These are phyloP conservation scores for Hydroisotoma schaefferi DNA, from an alignment of 2,888 invertebrate species.

Conservation along the genomic window DNA sequence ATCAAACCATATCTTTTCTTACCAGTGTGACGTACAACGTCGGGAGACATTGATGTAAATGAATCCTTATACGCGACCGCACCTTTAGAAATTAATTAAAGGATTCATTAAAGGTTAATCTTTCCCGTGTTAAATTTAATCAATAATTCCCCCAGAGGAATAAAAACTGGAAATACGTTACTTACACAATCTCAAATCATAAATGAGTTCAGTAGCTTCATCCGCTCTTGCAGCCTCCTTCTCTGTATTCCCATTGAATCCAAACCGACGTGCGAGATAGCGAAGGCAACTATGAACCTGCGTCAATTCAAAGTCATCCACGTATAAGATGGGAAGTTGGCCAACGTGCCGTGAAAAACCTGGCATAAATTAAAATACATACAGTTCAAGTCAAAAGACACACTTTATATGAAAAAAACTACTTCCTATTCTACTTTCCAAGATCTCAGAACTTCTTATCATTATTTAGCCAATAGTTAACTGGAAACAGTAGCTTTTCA, in stretches of 20 bases:
- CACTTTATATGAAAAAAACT: too few species aligned
- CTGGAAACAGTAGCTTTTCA: too few species aligned
- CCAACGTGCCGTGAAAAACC: conserved; percentile 24
- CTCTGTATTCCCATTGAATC: conserved; percentile 24
- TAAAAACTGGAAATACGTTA: background rate
- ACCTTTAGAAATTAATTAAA: conserved; percentile 3
- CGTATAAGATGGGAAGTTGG: conserved; percentile 22
- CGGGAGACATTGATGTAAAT: conserved; percentile 22
- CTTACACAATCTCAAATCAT: conserved; percentile 26
- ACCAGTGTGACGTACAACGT: conserved; percentile 26
- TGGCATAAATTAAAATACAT: conserved; percentile 4
- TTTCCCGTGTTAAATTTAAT: background rate
- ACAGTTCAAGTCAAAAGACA: too few species aligned
- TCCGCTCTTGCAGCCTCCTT: conserved; percentile 26
- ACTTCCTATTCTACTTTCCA: too few species aligned
- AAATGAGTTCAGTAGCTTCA: conserved; percentile 26
- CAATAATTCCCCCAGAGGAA: background rate
- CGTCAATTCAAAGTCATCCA: conserved; percentile 23
- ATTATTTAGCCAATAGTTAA: too few species aligned
- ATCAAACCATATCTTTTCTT: too few species aligned
- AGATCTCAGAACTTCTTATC: too few species aligned
- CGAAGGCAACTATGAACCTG: conserved; percentile 25
- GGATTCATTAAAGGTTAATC: background rate
- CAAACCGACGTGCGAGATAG: conserved; percentile 21
- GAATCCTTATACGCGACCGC: conserved; percentile 23